Percentiles rank a stretch among this genome's conserved stretches.
These are phyloP conservation scores for Dendrocopos noguchii DNA, from an alignment of 2,113 vertebrate species.

Conservation along the genomic window DNA sequence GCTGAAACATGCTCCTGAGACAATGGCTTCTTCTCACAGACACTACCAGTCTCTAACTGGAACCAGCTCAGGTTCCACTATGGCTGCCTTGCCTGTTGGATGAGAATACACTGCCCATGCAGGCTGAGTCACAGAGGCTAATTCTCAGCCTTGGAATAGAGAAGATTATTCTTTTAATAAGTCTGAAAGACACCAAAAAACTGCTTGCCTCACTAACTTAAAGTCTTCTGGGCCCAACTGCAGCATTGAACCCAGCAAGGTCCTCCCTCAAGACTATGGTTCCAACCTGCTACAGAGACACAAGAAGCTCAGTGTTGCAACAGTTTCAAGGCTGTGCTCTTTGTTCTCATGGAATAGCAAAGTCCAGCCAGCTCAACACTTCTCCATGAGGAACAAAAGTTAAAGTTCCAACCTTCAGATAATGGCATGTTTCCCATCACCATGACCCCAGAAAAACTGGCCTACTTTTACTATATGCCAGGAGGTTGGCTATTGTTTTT, in stretches of 20 bases:
- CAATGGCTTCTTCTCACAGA: background rate
- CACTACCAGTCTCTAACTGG: background rate
- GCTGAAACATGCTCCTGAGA: background rate
- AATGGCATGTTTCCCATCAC: background rate
- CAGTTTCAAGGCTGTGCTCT: background rate
- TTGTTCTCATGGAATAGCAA: background rate
- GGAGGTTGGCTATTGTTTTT: too few relatives aligned
- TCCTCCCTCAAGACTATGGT: rapidly evolving
- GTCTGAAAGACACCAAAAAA: background rate
- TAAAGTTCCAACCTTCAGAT: slow-evolving; percentile 6
- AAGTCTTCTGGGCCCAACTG: too few relatives aligned
- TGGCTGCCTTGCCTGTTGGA: background rate
- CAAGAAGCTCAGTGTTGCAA: background rate
- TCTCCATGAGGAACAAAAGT: background rate
- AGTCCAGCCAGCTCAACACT: slow-evolving; percentile 21
- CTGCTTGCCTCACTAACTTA: background rate
- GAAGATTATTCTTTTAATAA: background rate
- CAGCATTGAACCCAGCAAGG: background rate
- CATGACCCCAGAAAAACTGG: background rate
- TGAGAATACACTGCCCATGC: background rate
- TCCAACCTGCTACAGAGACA: background rate
- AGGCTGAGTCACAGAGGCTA: background rate
- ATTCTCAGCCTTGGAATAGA: background rate
- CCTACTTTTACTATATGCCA: background rate
- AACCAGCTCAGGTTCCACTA: background rate